Evolutionary conservation across 2,888 invertebrate genomes (phyloP), one percentile per base, ranked within the genome.

Genomic region (Eledona agricola): DNA sequence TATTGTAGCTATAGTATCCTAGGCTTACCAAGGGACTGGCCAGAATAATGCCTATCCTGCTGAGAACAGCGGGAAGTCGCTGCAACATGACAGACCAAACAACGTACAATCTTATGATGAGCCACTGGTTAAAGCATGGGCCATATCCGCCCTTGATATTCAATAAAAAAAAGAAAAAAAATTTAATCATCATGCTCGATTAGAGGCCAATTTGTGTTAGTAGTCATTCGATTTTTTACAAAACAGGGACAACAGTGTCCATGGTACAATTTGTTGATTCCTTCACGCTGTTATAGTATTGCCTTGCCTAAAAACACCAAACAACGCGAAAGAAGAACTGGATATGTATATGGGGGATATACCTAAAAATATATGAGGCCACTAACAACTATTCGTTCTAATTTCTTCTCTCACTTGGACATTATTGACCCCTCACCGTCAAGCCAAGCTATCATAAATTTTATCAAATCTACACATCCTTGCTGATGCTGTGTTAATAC

Each of bases 21-120:
- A 77, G 78, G 81, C 92, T 92, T 92, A 92, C 91, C 91, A 92
- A 86, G 81, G 92, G 91, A 87, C 90, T 91, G 87, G 91, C 91
- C 88, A 92, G 89, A 85, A 92, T 90, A 82, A 92, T 90, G 88
- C 92, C 92, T 88, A 92, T 91, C 87, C 92, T 88, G 89, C 89
- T 91, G 86, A 92, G 89, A 82, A 92, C 91, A 85, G 91, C 91
- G 83, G 92, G 92, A 83, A 92, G 89, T 83, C 91, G 91, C 92
- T 92, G 91, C 80, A 90, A 84, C 82, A 84, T 82, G 80, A 83
- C 81, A 83, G 81, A 82, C 79, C 81, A 78, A 71, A 71, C 67
- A 73, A 72, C 69, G 71, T 71, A 72, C 70, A 72, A 65, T 70
- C 69, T 70, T 69, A 67, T 66, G 66, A 69, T 51, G 63, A 61